Conservation (phyloP, 2,888 invertebrate genomes). For the Aleiodes testaceus region DNA sequence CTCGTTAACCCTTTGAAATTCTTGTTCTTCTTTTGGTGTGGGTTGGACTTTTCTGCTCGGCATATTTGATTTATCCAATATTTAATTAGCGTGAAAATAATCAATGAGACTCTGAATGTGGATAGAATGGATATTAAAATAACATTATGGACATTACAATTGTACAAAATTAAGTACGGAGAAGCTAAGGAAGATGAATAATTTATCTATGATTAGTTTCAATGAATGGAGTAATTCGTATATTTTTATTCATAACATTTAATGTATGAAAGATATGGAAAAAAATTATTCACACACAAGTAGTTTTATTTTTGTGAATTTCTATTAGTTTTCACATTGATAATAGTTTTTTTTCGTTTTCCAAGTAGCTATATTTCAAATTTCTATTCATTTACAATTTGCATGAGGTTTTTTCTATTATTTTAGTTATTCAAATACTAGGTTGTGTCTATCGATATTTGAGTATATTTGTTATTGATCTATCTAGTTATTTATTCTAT, state of each 20-base stretch:
- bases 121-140: neutral
- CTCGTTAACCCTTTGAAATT: conserved; percentile 8
- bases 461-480: no score
- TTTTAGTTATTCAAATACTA: no score
- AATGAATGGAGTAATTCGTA: neutral
- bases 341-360: no score
- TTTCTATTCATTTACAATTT: no score
- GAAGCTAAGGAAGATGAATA: neutral
- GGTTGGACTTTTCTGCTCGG: conserved; percentile 30
- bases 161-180: no score
- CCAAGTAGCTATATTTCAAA: no score
- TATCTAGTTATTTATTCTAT: no score
- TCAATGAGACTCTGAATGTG: neutral
- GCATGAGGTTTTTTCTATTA: no score
- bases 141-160: no score
- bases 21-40: conserved; percentile 40
- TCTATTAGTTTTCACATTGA: neutral
- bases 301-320: neutral
- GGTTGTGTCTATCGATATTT: no score
- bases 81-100: neutral
- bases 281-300: neutral
- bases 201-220: neutral
- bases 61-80: conserved; percentile 10
- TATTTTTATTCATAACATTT: neutral
- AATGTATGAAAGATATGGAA: neutral